Evolutionary conservation across 2,888 invertebrate genomes (phyloP), one percentile per base, ranked within the genome.

Genomic region (Strigamia transsilvanica): DNA sequence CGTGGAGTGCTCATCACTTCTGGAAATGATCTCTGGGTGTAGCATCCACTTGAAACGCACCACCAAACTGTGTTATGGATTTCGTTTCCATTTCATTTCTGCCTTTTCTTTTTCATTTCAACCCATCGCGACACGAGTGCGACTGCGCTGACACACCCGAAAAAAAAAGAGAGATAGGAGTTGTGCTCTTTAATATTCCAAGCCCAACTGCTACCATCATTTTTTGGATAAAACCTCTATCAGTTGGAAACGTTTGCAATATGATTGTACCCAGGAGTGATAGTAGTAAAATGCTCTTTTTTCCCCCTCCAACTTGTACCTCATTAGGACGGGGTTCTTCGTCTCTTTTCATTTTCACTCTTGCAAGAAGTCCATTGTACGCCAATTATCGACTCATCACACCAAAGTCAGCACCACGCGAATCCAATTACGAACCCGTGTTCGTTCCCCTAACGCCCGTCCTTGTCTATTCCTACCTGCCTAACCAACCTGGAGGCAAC

Each of bases 331-430:
- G 21, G 23, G 23, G 61, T 66, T 66, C 61, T 66, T 66, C 61
- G 21, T 12, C 23, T 66, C 61, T 66, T 66, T 66, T 66, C 61
- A 66, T 66, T 66, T 66, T 66, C 61, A 66, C 61, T 21, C 61
- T 66, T 66, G 61, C 21, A 23, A 66, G 21, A 23, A 66, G 61
- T 66, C 61, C 61, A 66, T 66, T 66, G 61, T 66, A 18, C 18
- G 61, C 61, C 61, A 66, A 66, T 66, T 66, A 66, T 66, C 61
- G 61, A 23, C 61, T 66, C 61, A 66, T 66, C 61, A 66, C 61
- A 66, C 21, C 61, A 21, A 66, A 66, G n/a, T 66, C 61, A n/a
- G 61, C 61, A 66, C 61, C 61, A 66, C 61, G 61, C 61, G 61
- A 66, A 66, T 66, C 61, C 61, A 66, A 66, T 66, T 66, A 66